Base-by-base conservation (phyloP, 2,113 vertebrate species). In the Heteronetta atricapilla region DNA sequence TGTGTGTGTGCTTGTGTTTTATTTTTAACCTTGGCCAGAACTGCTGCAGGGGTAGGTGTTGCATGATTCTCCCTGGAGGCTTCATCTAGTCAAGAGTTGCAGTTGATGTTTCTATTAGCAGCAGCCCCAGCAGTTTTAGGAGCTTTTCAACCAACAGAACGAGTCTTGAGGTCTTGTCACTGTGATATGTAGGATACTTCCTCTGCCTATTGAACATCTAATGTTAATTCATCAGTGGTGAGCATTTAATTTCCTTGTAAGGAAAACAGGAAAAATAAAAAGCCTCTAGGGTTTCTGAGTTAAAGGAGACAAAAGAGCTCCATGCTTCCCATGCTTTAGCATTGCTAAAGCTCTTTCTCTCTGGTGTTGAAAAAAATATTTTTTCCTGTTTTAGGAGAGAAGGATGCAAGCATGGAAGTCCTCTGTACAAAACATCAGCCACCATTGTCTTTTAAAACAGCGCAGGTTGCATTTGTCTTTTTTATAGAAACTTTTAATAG, bases 391-490 rank as follows among this genome's bases (percentile, higher is more conserved):
- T 22, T 59, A 62, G 42, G 74, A 50, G 34, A 60, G 53, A 52
- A 81, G 23, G 28, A 6, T 63, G 48, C 11, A 50, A 63, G 25
- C 5, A 25, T 28, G 48, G 53, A 82, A 62, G 36, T 25, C 13
- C 6, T 60, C n/a, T 62, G 59, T 33, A 60, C 38, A 66, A 34
- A 52, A 22, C 28, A 17, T 36, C 29, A 46, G 3, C 31, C n/a
- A 1, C 12, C 22, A 58, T 64, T 70, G 15, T 70, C 31, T 70
- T 69, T 70, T 31, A 64, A 79, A 56, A 48, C 23, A 29, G 9
- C 2, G 2, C 3, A 3, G 6, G 5, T 50, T 22, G 5, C 19
- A 8, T 79, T 72, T 87, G 7, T 42, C 8, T 0, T 0, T 79
- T 62, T 69, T 40, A 40, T 13, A 46, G 44, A 67, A 66, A 63